Evolutionary conservation across 2,113 vertebrate genomes (phyloP).

Genomic region (Bettongia penicillata): DNA sequence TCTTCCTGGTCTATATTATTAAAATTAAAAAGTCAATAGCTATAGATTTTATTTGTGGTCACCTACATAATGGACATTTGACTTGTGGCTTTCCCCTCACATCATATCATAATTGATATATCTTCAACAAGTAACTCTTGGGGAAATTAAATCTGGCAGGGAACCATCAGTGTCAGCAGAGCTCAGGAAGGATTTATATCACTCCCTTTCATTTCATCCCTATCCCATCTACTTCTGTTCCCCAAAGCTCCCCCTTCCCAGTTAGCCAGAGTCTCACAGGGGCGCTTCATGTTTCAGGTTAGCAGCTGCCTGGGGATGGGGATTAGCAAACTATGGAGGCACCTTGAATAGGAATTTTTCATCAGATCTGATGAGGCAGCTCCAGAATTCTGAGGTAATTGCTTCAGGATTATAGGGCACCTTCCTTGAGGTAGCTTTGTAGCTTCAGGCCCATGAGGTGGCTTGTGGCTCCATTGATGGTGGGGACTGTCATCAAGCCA

Average conservation of each 20-base stretch:
- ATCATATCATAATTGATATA: constrained; percentile 60
- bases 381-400: constrained; percentile 11
- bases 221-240: not conserved
- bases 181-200: not conserved
- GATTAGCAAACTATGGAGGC: not conserved
- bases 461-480: not conserved
- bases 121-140: constrained; percentile 57
- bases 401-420: not conserved
- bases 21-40: not conserved
- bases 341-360: not conserved
- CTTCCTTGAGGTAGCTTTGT: not conserved
- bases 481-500: not conserved
- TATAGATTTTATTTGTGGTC: constrained; percentile 10
- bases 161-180: constrained; percentile 25
- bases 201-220: not conserved
- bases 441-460: accelerated
- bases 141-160: constrained; percentile 30
- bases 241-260: not conserved
- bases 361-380: not conserved
- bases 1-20: not conserved
- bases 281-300: not conserved
- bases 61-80: constrained; percentile 59
- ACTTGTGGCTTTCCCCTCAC: constrained; percentile 67
- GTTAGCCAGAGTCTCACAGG: not conserved
- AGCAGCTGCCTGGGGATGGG: not conserved